Base-by-base conservation (phyloP, 2,888 invertebrate species). In the Nebria salina region DNA sequence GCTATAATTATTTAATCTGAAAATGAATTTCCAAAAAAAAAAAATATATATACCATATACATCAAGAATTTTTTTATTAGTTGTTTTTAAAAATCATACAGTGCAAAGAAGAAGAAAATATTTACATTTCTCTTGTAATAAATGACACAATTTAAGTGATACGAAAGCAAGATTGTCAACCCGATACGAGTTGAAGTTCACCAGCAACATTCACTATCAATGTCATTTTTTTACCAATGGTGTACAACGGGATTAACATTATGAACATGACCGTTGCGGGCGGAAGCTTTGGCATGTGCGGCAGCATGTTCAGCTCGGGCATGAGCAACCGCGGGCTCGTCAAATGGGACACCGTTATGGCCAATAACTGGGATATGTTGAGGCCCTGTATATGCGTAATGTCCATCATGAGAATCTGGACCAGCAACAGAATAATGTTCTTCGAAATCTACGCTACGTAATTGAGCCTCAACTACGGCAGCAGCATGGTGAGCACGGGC, bases 291-390 rank as follows among this genome's bases (percentile, higher is more conserved):
- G 82, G 88, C 87, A 83, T 92, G 89, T 82, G 91, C 91, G 83
- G 92, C 91, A 83, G 92, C 90, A 87, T 92, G 92, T 82, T 90
- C 90, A 83, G 91, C 91, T 85, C 91, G 91, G 80, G 92, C 92
- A 83, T 91, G 91, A 82, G 92, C 91, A 81, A 92, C 92, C 86
- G 92, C 92, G 68, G 91, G 91, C 84, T 91, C 91, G 85, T 91
- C 92, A 76, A 91, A 89, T 82, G 92, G 91, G 84, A 91, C 91
- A 11, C 91, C 91, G 84, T 91, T 90, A 75, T 89, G 90, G 81
- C 91, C 91, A 82, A 87, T 6, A 1, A 83, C 79, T 26, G 84
- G 83, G 26, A 84, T 76, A 65, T 84, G 84, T 42, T 83, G 83
- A n/a, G 83, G 82, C 11, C 83, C 82, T 65, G 2, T 34, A 34